Conservation (phyloP, 1,140 invertebrate species). For the Ostrea edulis region DNA sequence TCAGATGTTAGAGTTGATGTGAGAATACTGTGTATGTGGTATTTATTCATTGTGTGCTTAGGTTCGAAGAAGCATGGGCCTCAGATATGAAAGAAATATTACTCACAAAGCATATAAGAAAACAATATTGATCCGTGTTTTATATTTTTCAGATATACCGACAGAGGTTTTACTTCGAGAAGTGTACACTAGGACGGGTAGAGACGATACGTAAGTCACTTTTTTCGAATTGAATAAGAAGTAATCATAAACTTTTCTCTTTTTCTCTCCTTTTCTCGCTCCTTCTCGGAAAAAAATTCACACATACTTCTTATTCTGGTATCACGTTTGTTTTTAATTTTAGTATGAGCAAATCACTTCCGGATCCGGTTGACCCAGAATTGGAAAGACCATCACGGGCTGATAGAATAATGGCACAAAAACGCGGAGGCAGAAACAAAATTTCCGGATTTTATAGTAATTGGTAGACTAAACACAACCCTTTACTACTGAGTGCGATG, state of each 20-base stretch:
- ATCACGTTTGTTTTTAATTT: neutral
- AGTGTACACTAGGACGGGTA: neutral
- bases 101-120: too few relatives aligned
- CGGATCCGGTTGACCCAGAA: neutral
- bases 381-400: neutral
- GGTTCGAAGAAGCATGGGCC: too few relatives aligned
- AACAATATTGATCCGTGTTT: neutral
- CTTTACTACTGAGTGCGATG: neutral
- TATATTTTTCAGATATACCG: neutral
- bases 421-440: neutral
- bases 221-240: neutral
- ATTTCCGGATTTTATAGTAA: constrained; percentile 31
- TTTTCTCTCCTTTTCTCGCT: neutral
- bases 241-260: neutral
- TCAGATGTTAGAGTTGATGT: too few relatives aligned
- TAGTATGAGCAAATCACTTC: constrained; percentile 19
- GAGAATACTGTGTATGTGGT: too few relatives aligned
- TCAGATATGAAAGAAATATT: too few relatives aligned
- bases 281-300: neutral
- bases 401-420: neutral
- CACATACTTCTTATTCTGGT: neutral
- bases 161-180: constrained; percentile 15
- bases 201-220: neutral
- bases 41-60: too few relatives aligned
- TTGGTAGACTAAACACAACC: neutral